phyloP scores from a whole-genome alignment of 2,113 vertebrate species.

The Notechis scutatus region DNA sequence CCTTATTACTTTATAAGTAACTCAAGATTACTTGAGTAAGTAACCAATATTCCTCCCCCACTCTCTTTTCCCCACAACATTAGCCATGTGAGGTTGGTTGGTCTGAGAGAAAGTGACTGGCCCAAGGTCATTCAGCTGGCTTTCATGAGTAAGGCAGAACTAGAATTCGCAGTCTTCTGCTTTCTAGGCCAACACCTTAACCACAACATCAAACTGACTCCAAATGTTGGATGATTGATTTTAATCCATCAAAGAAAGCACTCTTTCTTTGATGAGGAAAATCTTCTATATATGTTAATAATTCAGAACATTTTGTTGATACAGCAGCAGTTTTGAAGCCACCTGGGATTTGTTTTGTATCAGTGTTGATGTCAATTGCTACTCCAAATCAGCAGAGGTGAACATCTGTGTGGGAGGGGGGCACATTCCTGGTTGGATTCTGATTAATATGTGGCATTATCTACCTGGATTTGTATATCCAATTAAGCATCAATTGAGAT shows the following conservation, averaged over 20 bases:
- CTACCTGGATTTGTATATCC: constrained; percentile 47
- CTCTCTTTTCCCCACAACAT: neutral
- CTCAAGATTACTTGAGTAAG: neutral
- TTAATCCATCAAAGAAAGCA: neutral
- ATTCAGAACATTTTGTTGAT: constrained; percentile 5
- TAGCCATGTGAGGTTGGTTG: neutral
- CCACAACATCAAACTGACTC: neutral
- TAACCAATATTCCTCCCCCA: neutral
- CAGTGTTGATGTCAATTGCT: neutral
- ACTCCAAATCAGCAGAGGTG: neutral
- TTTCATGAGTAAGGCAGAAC: neutral
- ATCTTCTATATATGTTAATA: neutral
- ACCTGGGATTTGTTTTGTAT: neutral
- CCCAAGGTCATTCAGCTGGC: neutral
- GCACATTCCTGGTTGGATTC: constrained; percentile 17
- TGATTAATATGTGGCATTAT: constrained; percentile 23
- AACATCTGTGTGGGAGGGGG: neutral
- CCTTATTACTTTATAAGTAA: neutral
- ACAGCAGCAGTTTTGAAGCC: rapidly evolving
- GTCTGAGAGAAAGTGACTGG: neutral
- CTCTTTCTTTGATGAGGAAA: neutral
- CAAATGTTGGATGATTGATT: neutral
- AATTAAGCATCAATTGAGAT: constrained; percentile 53
- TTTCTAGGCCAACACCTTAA: neutral
- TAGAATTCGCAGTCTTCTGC: neutral